Conservation (phyloP, 1,140 invertebrate species). For the Drosophila jambulina region DNA sequence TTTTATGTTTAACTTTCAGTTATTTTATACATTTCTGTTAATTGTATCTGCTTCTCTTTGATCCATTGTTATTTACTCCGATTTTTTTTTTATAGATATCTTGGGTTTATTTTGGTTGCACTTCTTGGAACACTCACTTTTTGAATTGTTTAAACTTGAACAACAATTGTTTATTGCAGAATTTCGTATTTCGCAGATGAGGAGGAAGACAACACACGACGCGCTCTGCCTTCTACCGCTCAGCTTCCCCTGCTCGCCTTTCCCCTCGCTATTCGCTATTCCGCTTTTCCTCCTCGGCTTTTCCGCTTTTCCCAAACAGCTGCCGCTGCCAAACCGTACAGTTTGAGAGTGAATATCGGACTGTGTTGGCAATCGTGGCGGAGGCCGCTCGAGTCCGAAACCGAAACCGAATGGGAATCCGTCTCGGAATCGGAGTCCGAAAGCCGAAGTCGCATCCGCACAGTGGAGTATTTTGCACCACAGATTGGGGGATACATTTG, state of each 20-base stretch:
- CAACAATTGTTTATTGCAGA: slow-evolving; percentile 51
- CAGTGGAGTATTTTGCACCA: background rate
- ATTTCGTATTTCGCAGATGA: slow-evolving; percentile 29
- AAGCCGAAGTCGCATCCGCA: slow-evolving; percentile 1
- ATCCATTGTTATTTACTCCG: slow-evolving; percentile 8
- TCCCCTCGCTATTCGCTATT: slow-evolving; percentile 22
- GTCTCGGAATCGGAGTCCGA: slow-evolving; percentile 28
- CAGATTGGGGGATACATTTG: background rate
- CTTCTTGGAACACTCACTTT: slow-evolving; percentile 60
- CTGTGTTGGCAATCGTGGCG: slow-evolving; percentile 36
- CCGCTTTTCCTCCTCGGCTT: slow-evolving; percentile 33
- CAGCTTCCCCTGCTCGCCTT: slow-evolving; percentile 42
- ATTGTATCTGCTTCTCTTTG: slow-evolving; percentile 2
- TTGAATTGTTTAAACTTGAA: slow-evolving; percentile 52
- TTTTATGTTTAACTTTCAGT: background rate
- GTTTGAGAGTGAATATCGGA: slow-evolving; percentile 74
- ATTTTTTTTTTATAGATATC: slow-evolving; percentile 9
- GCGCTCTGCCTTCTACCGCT: slow-evolving; percentile 37
- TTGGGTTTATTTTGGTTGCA: slow-evolving; percentile 12
- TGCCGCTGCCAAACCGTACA: slow-evolving; percentile 77
- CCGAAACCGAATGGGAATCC: slow-evolving; percentile 18
- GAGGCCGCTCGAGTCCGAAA: slow-evolving; percentile 9
- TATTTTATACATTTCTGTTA: background rate
- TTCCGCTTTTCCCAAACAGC: slow-evolving; percentile 52
- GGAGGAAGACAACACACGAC: slow-evolving; percentile 60